phyloP scores from a whole-genome alignment of 2,888 invertebrate species.

The Didymodactylos carnosus region DNA sequence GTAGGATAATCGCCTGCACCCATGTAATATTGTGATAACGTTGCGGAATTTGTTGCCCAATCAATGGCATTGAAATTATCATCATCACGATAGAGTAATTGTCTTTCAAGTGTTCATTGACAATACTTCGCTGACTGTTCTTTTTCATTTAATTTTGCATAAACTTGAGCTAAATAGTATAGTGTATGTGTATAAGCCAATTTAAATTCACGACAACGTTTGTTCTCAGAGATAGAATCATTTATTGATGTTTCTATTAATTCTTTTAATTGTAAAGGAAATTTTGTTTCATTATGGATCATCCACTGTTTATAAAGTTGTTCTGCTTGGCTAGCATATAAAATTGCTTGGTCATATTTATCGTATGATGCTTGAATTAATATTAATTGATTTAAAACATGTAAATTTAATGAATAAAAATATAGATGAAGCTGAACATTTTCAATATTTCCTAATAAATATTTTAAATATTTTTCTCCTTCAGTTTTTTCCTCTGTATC shows the following conservation, averaged over 20 bases:
- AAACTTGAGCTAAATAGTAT: constrained; percentile 70
- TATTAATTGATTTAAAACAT: neutral
- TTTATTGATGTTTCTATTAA: too few species aligned
- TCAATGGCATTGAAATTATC: constrained; percentile 54
- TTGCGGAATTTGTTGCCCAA: constrained; percentile 73
- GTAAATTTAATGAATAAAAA: neutral
- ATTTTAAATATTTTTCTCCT: neutral
- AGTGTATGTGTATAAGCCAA: constrained; percentile 59
- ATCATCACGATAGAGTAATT: constrained; percentile 40
- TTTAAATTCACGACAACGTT: constrained; percentile 47
- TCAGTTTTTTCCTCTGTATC: neutral
- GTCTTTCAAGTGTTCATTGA: constrained; percentile 60
- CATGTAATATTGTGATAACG: constrained; percentile 69
- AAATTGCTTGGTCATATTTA: neutral
- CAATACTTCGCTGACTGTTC: constrained; percentile 61
- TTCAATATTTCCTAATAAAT: neutral
- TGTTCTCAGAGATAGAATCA: too few species aligned
- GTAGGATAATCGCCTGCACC: constrained; percentile 44
- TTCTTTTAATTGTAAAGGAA: too few species aligned
- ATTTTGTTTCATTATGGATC: too few species aligned
- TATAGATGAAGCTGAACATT: neutral
- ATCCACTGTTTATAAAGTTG: neutral
- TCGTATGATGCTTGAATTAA: neutral
- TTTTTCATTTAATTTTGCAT: constrained; percentile 51
- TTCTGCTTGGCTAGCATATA: neutral